Conservation (phyloP, 1,140 invertebrate genomes). For the Piezodorus guildinii region DNA sequence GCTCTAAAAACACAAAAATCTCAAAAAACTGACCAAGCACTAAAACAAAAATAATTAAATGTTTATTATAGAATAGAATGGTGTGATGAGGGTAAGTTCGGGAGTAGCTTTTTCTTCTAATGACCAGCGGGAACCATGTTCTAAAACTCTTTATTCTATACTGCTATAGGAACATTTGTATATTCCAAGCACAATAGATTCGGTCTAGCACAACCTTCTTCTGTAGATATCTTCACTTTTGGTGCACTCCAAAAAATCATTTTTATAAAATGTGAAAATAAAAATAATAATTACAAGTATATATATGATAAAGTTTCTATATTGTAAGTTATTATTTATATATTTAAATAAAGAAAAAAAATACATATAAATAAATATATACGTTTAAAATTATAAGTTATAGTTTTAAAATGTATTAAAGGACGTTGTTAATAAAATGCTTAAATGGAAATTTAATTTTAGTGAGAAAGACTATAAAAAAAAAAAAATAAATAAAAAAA, state of each 20-base stretch:
- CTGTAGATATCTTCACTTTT: slow-evolving; percentile 5
- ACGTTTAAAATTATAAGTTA: slow-evolving; percentile 3
- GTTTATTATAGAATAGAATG: background rate
- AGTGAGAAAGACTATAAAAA: slow-evolving; percentile 8
- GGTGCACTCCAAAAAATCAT: slow-evolving; percentile 10
- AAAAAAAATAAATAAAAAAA: background rate
- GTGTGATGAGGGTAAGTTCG: background rate
- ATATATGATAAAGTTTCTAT: slow-evolving; percentile 4
- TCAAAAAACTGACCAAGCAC: background rate
- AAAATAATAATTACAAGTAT: slow-evolving; percentile 11
- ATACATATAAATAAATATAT: background rate
- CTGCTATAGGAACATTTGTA: background rate
- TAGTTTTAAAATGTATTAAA: slow-evolving; percentile 21
- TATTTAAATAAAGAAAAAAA: background rate
- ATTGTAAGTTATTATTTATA: slow-evolving; percentile 17
- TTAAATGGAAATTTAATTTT: slow-evolving; percentile 13
- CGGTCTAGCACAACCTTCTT: slow-evolving; percentile 2
- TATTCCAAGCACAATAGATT: slow-evolving; percentile 10
- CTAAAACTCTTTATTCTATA: slow-evolving; percentile 19
- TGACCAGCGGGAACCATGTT: slow-evolving; percentile 23
- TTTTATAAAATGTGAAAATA: slow-evolving; percentile 18
- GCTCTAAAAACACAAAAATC: too few relatives aligned
- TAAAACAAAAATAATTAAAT: background rate
- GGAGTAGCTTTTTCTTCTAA: slow-evolving; percentile 4
- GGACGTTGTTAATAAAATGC: slow-evolving; percentile 21